Conservation (phyloP, 2,888 invertebrate species). For the Lasioglossum oenotherae region DNA sequence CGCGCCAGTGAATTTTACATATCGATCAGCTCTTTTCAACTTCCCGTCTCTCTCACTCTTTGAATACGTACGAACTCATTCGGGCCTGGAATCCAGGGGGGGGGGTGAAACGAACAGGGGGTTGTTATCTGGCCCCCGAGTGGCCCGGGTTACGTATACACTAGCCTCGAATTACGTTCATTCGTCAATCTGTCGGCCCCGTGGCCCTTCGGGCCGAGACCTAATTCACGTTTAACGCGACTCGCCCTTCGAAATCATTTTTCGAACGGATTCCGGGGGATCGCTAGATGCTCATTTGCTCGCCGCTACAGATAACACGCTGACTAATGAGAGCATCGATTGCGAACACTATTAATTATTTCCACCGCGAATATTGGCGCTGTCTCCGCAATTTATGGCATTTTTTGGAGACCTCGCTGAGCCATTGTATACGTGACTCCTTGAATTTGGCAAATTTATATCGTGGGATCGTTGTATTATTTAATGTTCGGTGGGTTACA, state of each 20-base stretch:
- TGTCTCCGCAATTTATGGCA: background rate
- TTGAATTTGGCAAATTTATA: background rate
- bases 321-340: slow-evolving; percentile 5
- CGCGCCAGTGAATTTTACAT: slow-evolving; percentile 73
- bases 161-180: slow-evolving; percentile 60
- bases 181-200: slow-evolving; percentile 65
- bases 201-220: slow-evolving; percentile 15
- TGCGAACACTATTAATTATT: background rate
- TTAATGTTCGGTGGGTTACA: background rate
- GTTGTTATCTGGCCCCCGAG: slow-evolving; percentile 55
- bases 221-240: slow-evolving; percentile 50
- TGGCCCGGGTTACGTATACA: slow-evolving; percentile 45
- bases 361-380: background rate
- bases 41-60: slow-evolving; percentile 54
- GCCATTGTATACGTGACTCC: background rate
- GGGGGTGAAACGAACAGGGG: background rate
- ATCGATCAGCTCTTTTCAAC: slow-evolving; percentile 62
- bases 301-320: background rate
- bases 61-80: slow-evolving; percentile 68
- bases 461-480: background rate
- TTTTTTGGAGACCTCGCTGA: background rate
- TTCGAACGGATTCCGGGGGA: background rate
- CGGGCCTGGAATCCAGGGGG: slow-evolving; percentile 32
- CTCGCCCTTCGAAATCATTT: slow-evolving; percentile 18
- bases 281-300: background rate